A percentile compares a stretch with the other conserved stretches of the same genome.
phyloP scores from a whole-genome alignment of 2,797 vertebrate genomes.

The Neopelma chrysocephalum region DNA sequence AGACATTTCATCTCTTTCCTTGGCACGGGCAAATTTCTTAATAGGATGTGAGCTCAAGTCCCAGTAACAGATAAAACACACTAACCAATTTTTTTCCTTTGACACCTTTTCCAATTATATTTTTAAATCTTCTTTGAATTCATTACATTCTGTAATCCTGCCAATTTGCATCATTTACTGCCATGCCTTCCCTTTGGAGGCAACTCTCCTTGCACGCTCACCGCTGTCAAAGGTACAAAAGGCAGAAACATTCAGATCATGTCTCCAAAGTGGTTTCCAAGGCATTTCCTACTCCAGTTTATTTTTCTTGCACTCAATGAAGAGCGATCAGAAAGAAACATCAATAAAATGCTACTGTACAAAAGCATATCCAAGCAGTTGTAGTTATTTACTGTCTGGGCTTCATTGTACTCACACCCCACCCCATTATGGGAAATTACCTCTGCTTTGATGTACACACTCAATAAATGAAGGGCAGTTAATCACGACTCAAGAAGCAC shows the following conservation, averaged over 20 bases:
- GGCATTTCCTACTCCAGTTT: conserved; percentile 7
- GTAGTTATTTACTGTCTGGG: neutral
- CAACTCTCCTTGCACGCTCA: conserved; percentile 40
- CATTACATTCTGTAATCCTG: conserved; percentile 63
- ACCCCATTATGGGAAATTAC: neutral
- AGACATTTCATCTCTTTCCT: neutral
- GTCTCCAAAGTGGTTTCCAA: conserved; percentile 10
- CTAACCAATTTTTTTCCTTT: neutral
- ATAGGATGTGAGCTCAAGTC: neutral
- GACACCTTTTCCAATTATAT: conserved; percentile 66
- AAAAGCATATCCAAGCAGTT: neutral
- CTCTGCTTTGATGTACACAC: neutral
- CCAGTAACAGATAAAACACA: conserved; percentile 31
- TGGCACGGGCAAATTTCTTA: neutral
- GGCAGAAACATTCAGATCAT: neutral
- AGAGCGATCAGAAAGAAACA: conserved; percentile 2
- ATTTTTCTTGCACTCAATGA: neutral
- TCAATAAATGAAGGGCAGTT: neutral
- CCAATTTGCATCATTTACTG: conserved; percentile 66
- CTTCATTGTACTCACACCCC: neutral
- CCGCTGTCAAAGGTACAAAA: conserved; percentile 32
- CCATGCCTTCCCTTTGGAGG: conserved; percentile 57
- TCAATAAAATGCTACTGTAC: neutral
- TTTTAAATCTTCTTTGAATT: conserved; percentile 65
- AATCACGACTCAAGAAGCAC: neutral